phyloP scores from a whole-genome alignment of 2,888 invertebrate genomes.

The Zele albiditarsus region DNA sequence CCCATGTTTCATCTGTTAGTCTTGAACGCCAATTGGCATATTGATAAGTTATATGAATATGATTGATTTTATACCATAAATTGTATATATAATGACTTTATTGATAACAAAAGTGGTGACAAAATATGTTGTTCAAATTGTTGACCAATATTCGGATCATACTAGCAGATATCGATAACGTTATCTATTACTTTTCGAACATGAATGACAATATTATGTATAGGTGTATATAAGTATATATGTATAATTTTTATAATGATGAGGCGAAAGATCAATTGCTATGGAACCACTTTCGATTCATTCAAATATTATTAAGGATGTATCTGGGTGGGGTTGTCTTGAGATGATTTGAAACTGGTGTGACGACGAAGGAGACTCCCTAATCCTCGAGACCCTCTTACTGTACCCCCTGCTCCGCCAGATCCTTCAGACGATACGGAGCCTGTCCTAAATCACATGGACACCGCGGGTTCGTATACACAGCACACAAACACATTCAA shows the following conservation, averaged over 20 bases:
- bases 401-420: conserved; percentile 72
- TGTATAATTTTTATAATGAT: conserved; percentile 7
- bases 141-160: conserved; percentile 31
- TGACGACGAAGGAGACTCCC: conserved; percentile 72
- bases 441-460: conserved; percentile 72
- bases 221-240: conserved; percentile 13
- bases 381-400: conserved; percentile 71
- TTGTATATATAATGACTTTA: conserved; percentile 31
- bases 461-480: conserved; percentile 72
- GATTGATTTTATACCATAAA: conserved; percentile 22
- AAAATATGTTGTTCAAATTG: conserved; percentile 56
- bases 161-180: background rate
- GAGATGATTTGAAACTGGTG: conserved; percentile 73
- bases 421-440: conserved; percentile 72
- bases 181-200: background rate
- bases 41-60: background rate
- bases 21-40: conserved; percentile 23
- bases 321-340: conserved; percentile 71
- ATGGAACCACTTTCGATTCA: conserved; percentile 12
- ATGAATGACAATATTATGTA: background rate
- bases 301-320: conserved; percentile 59
- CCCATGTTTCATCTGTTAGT: conserved; percentile 33
- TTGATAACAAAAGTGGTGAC: conserved; percentile 56
- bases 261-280: background rate
- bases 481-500: conserved; percentile 55